These are phyloP conservation scores for Eumerus sabulonum DNA, from an alignment of 2,888 invertebrate genomes.

Conservation along the genomic window DNA sequence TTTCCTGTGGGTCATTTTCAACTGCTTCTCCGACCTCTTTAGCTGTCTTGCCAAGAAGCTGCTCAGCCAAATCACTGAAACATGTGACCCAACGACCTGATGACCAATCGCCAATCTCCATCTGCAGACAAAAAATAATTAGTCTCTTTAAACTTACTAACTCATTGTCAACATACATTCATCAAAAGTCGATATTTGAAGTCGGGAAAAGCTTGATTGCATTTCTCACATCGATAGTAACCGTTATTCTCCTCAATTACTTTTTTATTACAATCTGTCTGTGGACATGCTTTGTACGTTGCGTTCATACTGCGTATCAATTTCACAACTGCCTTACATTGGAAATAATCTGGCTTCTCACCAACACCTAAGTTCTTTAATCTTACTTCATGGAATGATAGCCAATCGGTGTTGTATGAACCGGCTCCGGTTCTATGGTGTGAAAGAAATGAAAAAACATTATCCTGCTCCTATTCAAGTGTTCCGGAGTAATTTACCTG, in stretches of 20 bases:
- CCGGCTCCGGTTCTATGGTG: slow-evolving; percentile 78
- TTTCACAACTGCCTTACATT: slow-evolving; percentile 87
- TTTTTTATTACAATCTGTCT: slow-evolving; percentile 96
- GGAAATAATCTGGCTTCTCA: slow-evolving; percentile 91
- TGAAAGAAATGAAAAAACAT: no score
- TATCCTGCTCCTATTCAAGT: background rate
- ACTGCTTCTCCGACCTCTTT: slow-evolving; percentile 89
- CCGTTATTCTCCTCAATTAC: slow-evolving; percentile 93
- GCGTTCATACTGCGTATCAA: slow-evolving; percentile 90
- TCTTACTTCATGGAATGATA: slow-evolving; percentile 88
- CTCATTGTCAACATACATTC: slow-evolving; percentile 82
- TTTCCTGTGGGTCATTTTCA: slow-evolving; percentile 84
- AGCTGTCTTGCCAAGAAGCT: slow-evolving; percentile 85
- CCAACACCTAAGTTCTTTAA: slow-evolving; percentile 85
- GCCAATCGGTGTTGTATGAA: slow-evolving; percentile 83
- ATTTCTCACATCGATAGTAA: slow-evolving; percentile 96
- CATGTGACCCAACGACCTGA: slow-evolving; percentile 94
- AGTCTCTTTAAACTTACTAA: background rate
- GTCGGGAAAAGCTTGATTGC: slow-evolving; percentile 89
- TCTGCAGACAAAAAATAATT: slow-evolving; percentile 79
- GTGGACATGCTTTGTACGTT: slow-evolving; percentile 94
- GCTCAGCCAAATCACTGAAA: slow-evolving; percentile 91
- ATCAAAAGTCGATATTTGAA: slow-evolving; percentile 92
- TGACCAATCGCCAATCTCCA: slow-evolving; percentile 91
- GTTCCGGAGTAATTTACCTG: slow-evolving; percentile 76